These are phyloP conservation scores for Pelochelys cantorii DNA, from an alignment of 2,797 vertebrate genomes.

Conservation along the genomic window DNA sequence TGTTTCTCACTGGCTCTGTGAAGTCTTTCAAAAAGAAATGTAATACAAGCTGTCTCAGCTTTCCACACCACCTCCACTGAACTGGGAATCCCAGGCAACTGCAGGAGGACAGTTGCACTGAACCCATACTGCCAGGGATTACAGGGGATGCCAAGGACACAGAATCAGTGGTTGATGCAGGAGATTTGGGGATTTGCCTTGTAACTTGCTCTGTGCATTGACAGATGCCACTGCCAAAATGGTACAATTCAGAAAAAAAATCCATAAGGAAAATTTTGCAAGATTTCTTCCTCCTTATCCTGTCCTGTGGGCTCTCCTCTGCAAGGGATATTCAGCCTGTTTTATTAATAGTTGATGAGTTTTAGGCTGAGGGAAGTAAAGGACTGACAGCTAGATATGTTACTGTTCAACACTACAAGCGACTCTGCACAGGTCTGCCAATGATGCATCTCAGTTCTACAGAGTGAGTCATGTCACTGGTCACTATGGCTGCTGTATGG, in stretches of 20 bases:
- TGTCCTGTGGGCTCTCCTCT: not conserved
- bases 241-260: not conserved
- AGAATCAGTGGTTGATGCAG: fast-evolving
- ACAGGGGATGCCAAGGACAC: too few relatives aligned
- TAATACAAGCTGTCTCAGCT: too few relatives aligned
- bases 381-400: too few relatives aligned
- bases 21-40: too few relatives aligned
- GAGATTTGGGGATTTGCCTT: fast-evolving
- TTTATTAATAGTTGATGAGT: too few relatives aligned
- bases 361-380: not conserved
- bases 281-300: not conserved
- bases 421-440: not conserved
- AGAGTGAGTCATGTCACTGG: not conserved
- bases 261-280: not conserved
- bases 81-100: too few relatives aligned
- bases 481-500: not conserved
- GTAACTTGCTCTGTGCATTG: not conserved
- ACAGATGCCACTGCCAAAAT: not conserved
- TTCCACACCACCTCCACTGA: too few relatives aligned
- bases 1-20: too few relatives aligned
- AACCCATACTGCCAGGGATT: too few relatives aligned
- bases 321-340: not conserved
- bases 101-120: too few relatives aligned
- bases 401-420: not conserved
- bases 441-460: not conserved